phyloP scores from a whole-genome alignment of 2,113 vertebrate species.

The Pogonocichla stellata region DNA sequence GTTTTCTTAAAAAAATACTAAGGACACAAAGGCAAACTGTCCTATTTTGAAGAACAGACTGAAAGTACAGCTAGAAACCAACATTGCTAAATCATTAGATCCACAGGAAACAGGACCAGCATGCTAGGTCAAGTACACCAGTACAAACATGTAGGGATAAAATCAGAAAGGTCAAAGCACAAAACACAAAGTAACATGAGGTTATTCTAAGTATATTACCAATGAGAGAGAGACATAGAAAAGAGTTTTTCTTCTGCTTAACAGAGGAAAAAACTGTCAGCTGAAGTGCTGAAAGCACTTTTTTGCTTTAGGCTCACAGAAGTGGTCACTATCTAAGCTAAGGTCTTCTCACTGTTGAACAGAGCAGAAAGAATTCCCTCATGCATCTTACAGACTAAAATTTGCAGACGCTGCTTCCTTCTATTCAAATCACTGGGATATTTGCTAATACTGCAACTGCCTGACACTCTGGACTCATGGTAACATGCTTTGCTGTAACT shows the following conservation, averaged over 20 bases:
- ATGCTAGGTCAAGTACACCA: constrained; percentile 5
- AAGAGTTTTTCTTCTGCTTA: background rate
- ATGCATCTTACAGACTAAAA: background rate
- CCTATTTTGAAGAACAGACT: constrained; percentile 47
- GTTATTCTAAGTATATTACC: constrained; percentile 32
- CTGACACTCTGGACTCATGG: background rate
- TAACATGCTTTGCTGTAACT: background rate
- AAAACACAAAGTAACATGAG: constrained; percentile 44
- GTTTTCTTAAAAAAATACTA: constrained; percentile 29
- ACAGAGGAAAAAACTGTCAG: background rate
- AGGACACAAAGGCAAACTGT: constrained; percentile 47
- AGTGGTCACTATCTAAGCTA: background rate
- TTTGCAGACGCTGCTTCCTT: background rate
- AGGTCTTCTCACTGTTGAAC: background rate
- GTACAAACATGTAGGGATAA: constrained; percentile 41
- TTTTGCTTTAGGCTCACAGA: background rate
- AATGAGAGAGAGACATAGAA: background rate
- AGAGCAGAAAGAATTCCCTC: background rate
- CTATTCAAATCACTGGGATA: background rate
- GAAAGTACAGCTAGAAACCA: constrained; percentile 37
- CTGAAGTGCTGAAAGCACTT: background rate
- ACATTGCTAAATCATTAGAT: constrained; percentile 18
- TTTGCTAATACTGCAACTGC: background rate
- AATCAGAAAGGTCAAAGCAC: constrained; percentile 40
- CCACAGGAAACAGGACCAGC: constrained; percentile 32